Conservation (phyloP, 1,140 invertebrate genomes). For the Frieseomelitta varia region DNA sequence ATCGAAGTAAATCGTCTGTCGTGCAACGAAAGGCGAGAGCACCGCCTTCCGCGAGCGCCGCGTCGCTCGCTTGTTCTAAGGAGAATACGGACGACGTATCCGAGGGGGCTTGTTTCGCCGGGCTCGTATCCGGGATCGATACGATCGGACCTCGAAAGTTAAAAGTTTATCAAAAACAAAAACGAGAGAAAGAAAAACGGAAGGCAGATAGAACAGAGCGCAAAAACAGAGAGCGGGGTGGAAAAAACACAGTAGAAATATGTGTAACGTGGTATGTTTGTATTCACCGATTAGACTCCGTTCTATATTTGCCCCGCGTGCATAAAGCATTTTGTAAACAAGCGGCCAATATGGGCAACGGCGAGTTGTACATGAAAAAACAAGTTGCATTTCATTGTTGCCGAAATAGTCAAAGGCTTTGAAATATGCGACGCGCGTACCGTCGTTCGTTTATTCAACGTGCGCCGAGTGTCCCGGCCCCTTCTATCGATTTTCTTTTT, state of each 20-base stretch:
- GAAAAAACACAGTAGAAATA: background rate
- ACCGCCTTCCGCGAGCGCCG: no score
- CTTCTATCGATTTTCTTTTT: conserved; percentile 62
- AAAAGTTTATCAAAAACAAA: conserved; percentile 15
- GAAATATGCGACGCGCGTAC: conserved; percentile 55
- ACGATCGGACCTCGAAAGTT: background rate
- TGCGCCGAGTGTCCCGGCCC: conserved; percentile 40
- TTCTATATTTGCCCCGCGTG: conserved; percentile 24
- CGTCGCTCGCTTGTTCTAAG: background rate
- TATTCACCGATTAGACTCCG: conserved; percentile 21
- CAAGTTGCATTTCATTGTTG: conserved; percentile 54
- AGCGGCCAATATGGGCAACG: conserved; percentile 22
- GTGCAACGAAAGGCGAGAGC: conserved; percentile 15
- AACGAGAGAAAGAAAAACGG: background rate
- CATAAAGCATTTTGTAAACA: conserved; percentile 59
- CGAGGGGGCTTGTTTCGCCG: background rate
- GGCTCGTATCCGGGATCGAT: background rate
- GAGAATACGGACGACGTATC: background rate
- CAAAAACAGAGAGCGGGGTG: background rate
- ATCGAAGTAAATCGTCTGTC: conserved; percentile 37
- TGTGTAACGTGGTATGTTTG: conserved; percentile 5
- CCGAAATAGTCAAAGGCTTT: conserved; percentile 44
- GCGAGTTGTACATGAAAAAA: conserved; percentile 54
- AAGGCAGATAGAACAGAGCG: background rate
- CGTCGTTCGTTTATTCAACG: conserved; percentile 60